Evolutionary conservation across 2,113 vertebrate genomes (phyloP).

Genomic region (Pimephales promelas): DNA sequence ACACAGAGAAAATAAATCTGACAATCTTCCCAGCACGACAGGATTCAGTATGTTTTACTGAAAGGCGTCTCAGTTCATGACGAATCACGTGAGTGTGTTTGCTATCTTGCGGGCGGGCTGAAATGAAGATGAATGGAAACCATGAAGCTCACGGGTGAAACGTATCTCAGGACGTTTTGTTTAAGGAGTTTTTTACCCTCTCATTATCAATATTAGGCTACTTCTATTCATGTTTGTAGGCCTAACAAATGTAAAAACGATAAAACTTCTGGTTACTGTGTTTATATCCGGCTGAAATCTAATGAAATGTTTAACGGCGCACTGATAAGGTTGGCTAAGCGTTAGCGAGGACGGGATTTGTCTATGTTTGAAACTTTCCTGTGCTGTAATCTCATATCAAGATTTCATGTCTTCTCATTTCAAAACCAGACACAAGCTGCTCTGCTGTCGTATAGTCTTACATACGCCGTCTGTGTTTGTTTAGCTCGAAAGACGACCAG

Average conservation of each 20-base stretch:
- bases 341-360: background rate
- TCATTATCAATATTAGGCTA: background rate
- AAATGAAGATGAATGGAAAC: conserved; percentile 17
- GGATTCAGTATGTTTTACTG: background rate
- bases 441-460: background rate
- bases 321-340: background rate
- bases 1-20: background rate
- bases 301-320: background rate
- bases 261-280: background rate
- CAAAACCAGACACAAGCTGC: background rate
- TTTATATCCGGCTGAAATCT: conserved; percentile 5
- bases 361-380: conserved; percentile 23
- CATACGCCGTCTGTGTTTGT: background rate
- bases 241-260: background rate
- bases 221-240: background rate
- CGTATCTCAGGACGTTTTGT: background rate
- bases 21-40: background rate
- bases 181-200: background rate
- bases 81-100: background rate
- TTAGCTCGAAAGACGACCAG: background rate
- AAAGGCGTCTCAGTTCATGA: background rate
- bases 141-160: background rate
- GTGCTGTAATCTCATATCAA: conserved; percentile 30
- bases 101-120: background rate
- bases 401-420: conserved; percentile 15